Evolutionary conservation across 2,113 vertebrate species (phyloP).

Genomic region (Perognathus longimembris): DNA sequence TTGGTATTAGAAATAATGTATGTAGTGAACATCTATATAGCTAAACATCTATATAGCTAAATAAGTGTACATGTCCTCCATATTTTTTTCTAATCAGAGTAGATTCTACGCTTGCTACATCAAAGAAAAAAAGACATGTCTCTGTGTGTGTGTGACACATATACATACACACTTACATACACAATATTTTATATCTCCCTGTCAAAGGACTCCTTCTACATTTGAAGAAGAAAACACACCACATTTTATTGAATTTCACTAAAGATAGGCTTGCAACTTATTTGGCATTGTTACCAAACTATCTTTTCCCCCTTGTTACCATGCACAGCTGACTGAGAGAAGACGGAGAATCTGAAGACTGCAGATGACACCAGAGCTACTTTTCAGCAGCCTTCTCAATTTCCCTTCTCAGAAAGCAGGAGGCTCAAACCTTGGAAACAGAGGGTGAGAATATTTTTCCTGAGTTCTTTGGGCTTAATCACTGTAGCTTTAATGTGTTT

Average conservation of each 20-base stretch:
- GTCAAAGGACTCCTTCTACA: neutral
- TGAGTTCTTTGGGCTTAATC: slow-evolving; percentile 23
- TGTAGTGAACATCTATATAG: neutral
- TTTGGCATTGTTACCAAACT: slow-evolving; percentile 7
- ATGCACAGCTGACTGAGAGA: slow-evolving; percentile 26
- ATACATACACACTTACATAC: neutral
- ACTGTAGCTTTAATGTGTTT: slow-evolving; percentile 56
- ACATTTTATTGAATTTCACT: neutral
- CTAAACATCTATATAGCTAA: neutral
- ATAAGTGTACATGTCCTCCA: neutral
- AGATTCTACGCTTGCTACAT: neutral
- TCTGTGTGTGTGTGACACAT: too few species aligned
- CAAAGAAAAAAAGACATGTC: neutral
- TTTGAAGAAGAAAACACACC: slow-evolving; percentile 4
- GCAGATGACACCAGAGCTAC: slow-evolving; percentile 58
- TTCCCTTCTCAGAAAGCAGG: slow-evolving; percentile 67
- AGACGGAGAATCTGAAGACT: slow-evolving; percentile 51
- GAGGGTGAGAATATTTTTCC: slow-evolving; percentile 67
- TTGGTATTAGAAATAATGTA: neutral
- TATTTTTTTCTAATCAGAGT: neutral
- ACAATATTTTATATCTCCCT: neutral
- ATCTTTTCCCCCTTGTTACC: slow-evolving; percentile 56
- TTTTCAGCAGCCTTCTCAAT: slow-evolving; percentile 61
- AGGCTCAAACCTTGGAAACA: slow-evolving; percentile 46
- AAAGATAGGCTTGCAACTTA: slow-evolving; percentile 13